Base-by-base conservation (phyloP, 2,888 invertebrate genomes). In the Noctuana brunneofusca region DNA sequence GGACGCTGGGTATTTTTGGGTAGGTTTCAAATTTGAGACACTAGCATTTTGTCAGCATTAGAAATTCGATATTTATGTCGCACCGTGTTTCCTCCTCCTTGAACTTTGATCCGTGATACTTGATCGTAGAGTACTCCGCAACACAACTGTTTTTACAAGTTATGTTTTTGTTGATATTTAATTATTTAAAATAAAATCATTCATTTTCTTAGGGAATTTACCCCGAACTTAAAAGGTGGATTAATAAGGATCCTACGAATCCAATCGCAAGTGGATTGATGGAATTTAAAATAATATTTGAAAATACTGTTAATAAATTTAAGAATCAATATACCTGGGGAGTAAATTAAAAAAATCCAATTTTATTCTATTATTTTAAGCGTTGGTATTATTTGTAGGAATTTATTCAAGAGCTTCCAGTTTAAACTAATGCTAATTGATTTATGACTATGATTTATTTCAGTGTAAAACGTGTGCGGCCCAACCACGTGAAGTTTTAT, bases 391-490 rank as follows among this genome's bases (percentile, higher is more conserved):
- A 27, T 27, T 5, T 27, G 8, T 27, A 27, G 27, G 27, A 27
- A 27, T 27, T 14, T 4, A 38, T 38, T 38, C 14, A 38, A 38
- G 30, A 11, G 11, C 30, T 32, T 11, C 30, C 30, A 9, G 30
- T 11, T 32, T 2, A 32, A 32, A 18, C n/a, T n/a, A n/a, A n/a
- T n/a, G 16, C 46, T 18, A 46, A 46, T 11, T 18, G 18, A 46
- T 24, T n/a, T n/a, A 48, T 22, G n/a, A n/a, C 3, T 16, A 12
- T 49, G 41, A 58, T 65, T 30, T 73, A 73, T 86, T 86, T 68
- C 85, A 87, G 87, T 87, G 87, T 71, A 73, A 75, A 12, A 70
- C 68, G 60, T 86, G 86, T 52, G 76, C 74, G 58, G 65, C 9
- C 11, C 43, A 43, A 11, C 9, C 67, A 12, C 64, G 55, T 38